Evolutionary conservation across 2,888 invertebrate species (phyloP).

Genomic region (Heliconius hortense): DNA sequence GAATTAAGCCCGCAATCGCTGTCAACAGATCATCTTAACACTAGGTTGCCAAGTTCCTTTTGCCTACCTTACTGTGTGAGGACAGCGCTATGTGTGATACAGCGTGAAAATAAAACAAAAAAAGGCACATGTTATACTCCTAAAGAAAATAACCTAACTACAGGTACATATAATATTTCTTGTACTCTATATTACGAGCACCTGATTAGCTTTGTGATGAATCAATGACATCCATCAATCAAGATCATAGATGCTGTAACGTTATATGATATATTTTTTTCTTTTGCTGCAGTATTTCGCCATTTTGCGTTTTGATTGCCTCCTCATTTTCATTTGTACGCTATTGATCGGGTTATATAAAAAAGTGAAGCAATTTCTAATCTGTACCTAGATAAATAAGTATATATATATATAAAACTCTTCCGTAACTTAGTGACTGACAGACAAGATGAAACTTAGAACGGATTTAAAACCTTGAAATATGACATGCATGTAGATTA

Average conservation of each 20-base stretch:
- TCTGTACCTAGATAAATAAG: too few species aligned
- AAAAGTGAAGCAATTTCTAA: too few species aligned
- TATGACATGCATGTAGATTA: too few species aligned
- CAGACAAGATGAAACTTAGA: background rate
- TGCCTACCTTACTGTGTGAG: too few species aligned
- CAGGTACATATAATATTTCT: background rate
- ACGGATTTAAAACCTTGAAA: too few species aligned
- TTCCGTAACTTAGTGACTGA: background rate
- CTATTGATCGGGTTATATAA: background rate
- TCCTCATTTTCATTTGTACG: background rate
- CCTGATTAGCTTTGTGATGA: conserved; percentile 37
- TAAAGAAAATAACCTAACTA: conserved; percentile 9
- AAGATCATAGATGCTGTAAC: conserved; percentile 31
- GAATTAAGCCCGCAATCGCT: too few species aligned
- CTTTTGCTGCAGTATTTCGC: background rate
- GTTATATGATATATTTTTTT: conserved; percentile 15
- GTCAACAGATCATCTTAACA: too few species aligned
- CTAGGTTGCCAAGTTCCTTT: too few species aligned
- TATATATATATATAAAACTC: background rate
- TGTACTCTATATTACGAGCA: conserved; percentile 24
- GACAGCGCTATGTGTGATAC: too few species aligned
- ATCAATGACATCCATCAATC: conserved; percentile 39
- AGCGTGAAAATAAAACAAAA: background rate
- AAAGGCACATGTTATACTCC: background rate
- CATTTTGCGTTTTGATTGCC: background rate